phyloP scores from a whole-genome alignment of 2,113 vertebrate species.

The Podarcis raffonei region DNA sequence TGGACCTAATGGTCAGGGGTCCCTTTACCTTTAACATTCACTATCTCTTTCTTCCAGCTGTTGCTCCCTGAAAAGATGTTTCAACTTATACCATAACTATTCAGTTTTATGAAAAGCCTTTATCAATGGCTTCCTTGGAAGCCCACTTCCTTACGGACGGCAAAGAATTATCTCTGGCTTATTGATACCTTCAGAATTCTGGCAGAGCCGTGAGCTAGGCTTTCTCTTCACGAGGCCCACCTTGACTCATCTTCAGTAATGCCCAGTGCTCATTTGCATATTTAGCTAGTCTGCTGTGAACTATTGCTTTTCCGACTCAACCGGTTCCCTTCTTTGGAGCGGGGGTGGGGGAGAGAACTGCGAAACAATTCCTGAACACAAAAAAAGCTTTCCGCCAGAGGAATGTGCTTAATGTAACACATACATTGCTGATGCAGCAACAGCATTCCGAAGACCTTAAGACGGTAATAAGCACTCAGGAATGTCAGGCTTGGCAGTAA shows the following conservation, averaged over 20 bases:
- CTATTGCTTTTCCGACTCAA: not conserved
- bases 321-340: not conserved
- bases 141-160: not conserved
- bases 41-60: not conserved
- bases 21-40: too few relatives aligned
- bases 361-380: constrained; percentile 1
- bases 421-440: not conserved
- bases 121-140: not conserved
- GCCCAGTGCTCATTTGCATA: not conserved
- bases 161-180: not conserved
- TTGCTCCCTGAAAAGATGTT: not conserved
- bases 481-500: constrained; percentile 16
- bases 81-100: not conserved
- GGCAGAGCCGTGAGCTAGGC: not conserved
- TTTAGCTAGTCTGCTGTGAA: not conserved
- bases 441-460: constrained; percentile 22
- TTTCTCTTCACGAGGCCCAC: not conserved
- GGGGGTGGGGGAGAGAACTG: not conserved
- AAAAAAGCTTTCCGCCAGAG: not conserved
- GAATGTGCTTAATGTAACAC: not conserved
- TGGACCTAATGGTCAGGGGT: too few relatives aligned
- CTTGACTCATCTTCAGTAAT: not conserved
- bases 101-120: not conserved
- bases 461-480: constrained; percentile 29
- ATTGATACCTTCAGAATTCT: not conserved